These are phyloP conservation scores for Muscicapa striata DNA, from an alignment of 2,797 vertebrate genomes.

Conservation along the genomic window DNA sequence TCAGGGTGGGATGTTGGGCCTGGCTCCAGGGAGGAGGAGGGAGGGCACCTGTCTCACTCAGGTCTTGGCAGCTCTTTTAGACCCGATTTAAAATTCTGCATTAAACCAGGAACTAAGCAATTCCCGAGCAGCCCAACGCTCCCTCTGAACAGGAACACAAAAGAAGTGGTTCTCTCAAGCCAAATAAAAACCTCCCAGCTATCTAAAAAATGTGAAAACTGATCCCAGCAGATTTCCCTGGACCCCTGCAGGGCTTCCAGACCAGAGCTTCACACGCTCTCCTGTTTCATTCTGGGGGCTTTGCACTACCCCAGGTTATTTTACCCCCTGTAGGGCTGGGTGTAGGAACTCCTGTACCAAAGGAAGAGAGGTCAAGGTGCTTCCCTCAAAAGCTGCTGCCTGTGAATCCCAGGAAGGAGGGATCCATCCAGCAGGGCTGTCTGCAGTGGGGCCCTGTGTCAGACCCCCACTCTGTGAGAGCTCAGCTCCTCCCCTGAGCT, in stretches of 20 bases:
- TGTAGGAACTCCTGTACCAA: neutral
- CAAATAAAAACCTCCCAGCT: neutral
- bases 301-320: neutral
- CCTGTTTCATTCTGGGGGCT: neutral
- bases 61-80: neutral
- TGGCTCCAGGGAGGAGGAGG: accelerated
- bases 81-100: neutral
- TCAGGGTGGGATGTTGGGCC: neutral
- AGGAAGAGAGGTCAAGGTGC: neutral
- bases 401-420: neutral
- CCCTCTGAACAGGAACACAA: neutral
- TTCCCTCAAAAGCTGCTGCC: neutral
- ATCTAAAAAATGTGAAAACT: neutral
- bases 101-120: neutral
- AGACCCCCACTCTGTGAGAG: neutral
- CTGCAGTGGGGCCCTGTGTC: neutral
- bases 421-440: neutral
- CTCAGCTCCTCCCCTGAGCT: neutral
- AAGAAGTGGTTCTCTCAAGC: neutral
- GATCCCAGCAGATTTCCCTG: neutral
- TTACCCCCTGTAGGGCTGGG: neutral
- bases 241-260: neutral
- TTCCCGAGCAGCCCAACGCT: neutral
- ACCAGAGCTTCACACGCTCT: neutral
- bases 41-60: neutral